phyloP scores from a whole-genome alignment of 53 echinoderm and acorn worm species.

The Echinometra lucunter region DNA sequence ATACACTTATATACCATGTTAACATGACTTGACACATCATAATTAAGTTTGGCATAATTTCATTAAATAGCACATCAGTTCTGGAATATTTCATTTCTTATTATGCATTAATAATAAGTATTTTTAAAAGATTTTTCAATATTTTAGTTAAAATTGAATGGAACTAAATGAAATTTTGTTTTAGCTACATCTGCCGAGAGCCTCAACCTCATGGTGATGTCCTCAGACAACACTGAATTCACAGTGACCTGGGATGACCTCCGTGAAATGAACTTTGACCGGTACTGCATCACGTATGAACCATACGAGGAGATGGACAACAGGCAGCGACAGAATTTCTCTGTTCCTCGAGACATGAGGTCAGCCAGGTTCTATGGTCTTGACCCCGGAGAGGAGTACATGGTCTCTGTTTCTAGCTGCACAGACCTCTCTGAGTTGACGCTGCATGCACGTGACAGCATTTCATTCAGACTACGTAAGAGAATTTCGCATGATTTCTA shows the following conservation, averaged over 20 bases:
- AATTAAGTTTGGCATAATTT: too few species aligned
- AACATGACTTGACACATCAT: too few species aligned
- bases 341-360: neutral
- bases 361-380: conserved; percentile 61
- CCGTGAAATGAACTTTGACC: conserved; percentile 39
- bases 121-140: too few species aligned
- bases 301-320: conserved; percentile 61
- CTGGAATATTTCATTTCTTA: too few species aligned
- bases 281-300: conserved; percentile 77
- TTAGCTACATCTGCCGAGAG: conserved; percentile 23
- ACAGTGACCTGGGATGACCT: conserved; percentile 65
- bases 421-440: neutral
- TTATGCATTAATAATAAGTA: too few species aligned
- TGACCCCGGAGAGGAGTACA: conserved; percentile 50
- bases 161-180: too few species aligned
- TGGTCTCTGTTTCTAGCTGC: conserved; percentile 8
- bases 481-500: neutral
- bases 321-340: conserved; percentile 12
- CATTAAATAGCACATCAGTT: too few species aligned
- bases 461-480: conserved; percentile 54
- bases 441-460: conserved; percentile 4
- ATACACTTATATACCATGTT: too few species aligned
- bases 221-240: conserved; percentile 59
- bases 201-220: neutral
- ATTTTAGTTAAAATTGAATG: too few species aligned